Base-by-base conservation (phyloP, 2,113 vertebrate species). In the Raja brachyura region DNA sequence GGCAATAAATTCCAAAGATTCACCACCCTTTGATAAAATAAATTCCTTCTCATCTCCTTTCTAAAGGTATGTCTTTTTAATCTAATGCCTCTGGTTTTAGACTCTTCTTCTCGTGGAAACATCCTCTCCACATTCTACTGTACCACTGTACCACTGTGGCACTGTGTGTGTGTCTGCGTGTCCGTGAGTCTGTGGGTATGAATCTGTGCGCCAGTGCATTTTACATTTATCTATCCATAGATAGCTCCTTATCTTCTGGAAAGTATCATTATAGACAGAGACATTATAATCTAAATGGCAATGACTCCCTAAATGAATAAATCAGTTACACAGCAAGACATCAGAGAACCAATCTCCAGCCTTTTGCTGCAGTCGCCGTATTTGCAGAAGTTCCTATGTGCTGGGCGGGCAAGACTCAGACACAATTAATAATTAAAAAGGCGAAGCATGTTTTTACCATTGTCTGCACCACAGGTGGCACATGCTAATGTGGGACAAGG, bases 401-500 rank as follows among this genome's bases (percentile, higher is more conserved):
- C 63, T 11, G 48, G 90, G 33, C 39, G 31, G 66, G 31, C 63
- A 73, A 22, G 39, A 8, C 31, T 73, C 90, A 33, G 28, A 33
- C 68, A 33, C 63, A 48, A 92, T 92, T 92, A 92, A 92, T 92
- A 70, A 90, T 70, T 90, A 90, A 70, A 90, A 90, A 90, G 66
- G 88, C 31, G 33, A 90, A 48, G 66, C 63, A 90, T 68, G 88
- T 68, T 70, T 90, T 48, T 90, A 90, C 66, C 66, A 70, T 63
- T 92, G 90, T 70, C 90, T 73, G 33, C 63, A 73, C 90, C 66
- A 92, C 90, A 73, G 90, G 90, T 92, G 68, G 90, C 33, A 73
- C 48, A 92, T 92, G 90, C 66, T 70, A 74, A 92, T 70, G 66
- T 22, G 18, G 90, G 90, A 73, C 66, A 92, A 73, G 90, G 90